Evolutionary conservation across 2,797 vertebrate species (phyloP).

Genomic region (Myotis myotis): DNA sequence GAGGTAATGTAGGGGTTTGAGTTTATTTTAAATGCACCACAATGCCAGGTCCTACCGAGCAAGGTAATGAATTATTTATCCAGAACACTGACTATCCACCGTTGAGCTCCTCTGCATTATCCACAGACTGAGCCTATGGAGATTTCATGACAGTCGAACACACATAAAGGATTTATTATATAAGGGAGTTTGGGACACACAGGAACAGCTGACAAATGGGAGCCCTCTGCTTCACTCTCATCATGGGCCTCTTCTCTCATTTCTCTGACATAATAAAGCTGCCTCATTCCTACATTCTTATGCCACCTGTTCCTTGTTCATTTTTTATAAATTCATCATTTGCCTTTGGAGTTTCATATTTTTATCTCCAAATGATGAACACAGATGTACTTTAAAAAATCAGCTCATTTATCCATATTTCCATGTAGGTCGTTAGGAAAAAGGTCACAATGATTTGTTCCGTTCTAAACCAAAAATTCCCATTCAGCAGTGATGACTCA

Average conservation of each 20-base stretch:
- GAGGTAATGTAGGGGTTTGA: neutral
- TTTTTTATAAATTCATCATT: neutral
- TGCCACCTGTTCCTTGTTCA: neutral
- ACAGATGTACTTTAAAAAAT: neutral
- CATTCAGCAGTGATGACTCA: neutral
- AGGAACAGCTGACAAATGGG: neutral
- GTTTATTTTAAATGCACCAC: neutral
- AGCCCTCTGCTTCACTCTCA: neutral
- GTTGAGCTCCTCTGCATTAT: neutral
- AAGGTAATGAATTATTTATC: neutral
- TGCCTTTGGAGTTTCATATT: conserved; percentile 9
- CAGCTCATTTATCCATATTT: neutral
- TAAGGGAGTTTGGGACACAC: neutral
- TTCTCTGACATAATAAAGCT: neutral
- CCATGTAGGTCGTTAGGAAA: neutral
- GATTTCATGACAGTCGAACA: neutral
- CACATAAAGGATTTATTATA: neutral
- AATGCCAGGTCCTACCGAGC: neutral
- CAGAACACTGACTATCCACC: neutral
- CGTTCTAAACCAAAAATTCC: neutral
- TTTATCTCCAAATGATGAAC: neutral
- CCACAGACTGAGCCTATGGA: neutral
- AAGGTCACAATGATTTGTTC: neutral
- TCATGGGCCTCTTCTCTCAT: neutral
- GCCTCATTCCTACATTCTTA: neutral